A percentile compares a stretch with the other conserved stretches of the same genome.
Evolutionary conservation across 2,113 vertebrate species (phyloP).

Genomic region (Labeo catla): DNA sequence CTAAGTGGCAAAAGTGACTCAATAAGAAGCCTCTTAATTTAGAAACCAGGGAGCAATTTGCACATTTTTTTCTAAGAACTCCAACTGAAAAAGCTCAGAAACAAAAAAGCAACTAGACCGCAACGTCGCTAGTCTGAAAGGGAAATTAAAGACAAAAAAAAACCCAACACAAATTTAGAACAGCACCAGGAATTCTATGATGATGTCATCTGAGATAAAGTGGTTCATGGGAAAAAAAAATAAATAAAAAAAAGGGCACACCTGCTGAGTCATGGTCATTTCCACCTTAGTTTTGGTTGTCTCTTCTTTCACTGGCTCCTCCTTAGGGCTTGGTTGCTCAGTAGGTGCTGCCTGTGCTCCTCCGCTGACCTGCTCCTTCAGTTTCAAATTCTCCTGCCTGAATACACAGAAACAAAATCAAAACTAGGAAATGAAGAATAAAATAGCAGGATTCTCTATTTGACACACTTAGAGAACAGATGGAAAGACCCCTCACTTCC

Average conservation of each 20-base stretch:
- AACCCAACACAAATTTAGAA: background rate
- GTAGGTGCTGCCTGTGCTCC: conserved; percentile 63
- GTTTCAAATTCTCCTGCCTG: conserved; percentile 92
- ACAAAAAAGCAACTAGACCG: background rate
- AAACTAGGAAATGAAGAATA: conserved; percentile 22
- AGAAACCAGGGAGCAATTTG: background rate
- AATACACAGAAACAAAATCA: conserved; percentile 53
- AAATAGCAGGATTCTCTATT: background rate
- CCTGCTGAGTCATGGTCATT: conserved; percentile 81
- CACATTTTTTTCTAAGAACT: background rate
- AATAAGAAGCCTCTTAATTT: conserved; percentile 15
- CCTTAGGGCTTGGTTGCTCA: conserved; percentile 73
- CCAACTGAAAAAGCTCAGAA: background rate
- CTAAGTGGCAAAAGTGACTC: background rate
- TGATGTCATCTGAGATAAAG: conserved; percentile 18
- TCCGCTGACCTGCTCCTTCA: conserved; percentile 86
- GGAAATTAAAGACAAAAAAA: conserved; percentile 8
- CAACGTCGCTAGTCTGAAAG: background rate
- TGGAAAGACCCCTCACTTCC: conserved; percentile 72
- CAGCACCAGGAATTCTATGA: conserved; percentile 6
- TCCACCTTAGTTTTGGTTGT: conserved; percentile 73
- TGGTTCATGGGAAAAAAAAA: background rate
- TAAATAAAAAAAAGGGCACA: conserved; percentile 50
- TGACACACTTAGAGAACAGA: background rate
- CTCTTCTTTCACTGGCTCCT: conserved; percentile 70